Evolutionary conservation across 2,113 vertebrate genomes (phyloP).

Genomic region (Serilophus lunatus): DNA sequence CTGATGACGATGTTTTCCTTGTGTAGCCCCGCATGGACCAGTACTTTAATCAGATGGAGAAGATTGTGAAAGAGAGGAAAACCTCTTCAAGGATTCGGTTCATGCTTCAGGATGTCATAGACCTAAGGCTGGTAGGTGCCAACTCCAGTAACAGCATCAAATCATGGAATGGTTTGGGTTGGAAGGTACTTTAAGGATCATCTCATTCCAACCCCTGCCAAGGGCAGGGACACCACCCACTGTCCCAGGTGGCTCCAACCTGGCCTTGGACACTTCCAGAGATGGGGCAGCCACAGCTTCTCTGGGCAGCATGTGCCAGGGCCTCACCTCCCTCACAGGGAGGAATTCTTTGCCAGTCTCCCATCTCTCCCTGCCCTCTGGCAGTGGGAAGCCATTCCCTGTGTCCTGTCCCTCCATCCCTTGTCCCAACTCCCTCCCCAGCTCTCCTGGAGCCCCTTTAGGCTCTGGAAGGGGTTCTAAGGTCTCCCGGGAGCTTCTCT

Average conservation of each 20-base stretch:
- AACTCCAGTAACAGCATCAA: neutral
- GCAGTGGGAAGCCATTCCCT: neutral
- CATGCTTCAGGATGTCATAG: conserved; percentile 95
- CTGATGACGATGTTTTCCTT: neutral
- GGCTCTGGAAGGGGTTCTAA: neutral
- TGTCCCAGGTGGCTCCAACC: accelerated
- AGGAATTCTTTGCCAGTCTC: neutral
- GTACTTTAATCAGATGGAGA: conserved; percentile 99
- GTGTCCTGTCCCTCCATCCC: neutral
- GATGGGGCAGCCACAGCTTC: neutral
- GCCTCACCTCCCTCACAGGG: accelerated
- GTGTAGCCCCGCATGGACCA: conserved; percentile 96
- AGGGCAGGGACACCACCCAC: neutral
- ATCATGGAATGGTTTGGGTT: neutral
- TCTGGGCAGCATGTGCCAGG: neutral
- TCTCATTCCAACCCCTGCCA: accelerated
- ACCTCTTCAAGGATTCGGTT: conserved; percentile 96
- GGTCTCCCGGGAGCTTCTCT: neutral
- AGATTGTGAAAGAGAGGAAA: conserved; percentile 98
- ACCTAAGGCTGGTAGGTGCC: conserved; percentile 89
- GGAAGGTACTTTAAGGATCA: neutral
- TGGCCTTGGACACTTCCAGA: neutral
- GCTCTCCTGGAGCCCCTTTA: neutral
- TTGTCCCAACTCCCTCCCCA: neutral
- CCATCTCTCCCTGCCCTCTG: neutral